These are phyloP conservation scores for Pseudorhombus dupliciocellatus DNA, from an alignment of 2,113 vertebrate species.

Conservation along the genomic window DNA sequence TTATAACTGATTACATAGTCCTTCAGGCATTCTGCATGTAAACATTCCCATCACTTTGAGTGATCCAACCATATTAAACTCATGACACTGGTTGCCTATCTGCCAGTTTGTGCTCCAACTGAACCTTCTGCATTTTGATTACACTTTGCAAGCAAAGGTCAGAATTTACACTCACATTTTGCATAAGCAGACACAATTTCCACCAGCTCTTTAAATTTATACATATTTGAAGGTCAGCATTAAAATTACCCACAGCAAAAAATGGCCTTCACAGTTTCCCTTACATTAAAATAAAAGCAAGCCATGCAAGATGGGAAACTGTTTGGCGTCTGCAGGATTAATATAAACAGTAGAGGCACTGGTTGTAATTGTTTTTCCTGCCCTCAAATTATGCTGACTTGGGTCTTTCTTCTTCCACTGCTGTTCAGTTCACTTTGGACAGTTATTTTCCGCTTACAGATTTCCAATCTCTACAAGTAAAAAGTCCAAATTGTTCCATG, in stretches of 20 bases:
- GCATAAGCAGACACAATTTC: conserved; percentile 67
- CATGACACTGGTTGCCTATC: conserved; percentile 53
- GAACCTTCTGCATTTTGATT: conserved; percentile 63
- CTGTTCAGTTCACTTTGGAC: conserved; percentile 60
- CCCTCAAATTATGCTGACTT: conserved; percentile 75
- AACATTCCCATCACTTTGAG: conserved; percentile 59
- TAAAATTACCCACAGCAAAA: conserved; percentile 70
- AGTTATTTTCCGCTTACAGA: conserved; percentile 45
- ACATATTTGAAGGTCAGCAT: conserved; percentile 76
- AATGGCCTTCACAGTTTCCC: conserved; percentile 71
- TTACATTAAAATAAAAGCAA: conserved; percentile 74
- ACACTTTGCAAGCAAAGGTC: conserved; percentile 65
- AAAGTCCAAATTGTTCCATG: conserved; percentile 41
- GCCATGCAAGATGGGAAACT: conserved; percentile 72
- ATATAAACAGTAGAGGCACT: conserved; percentile 75
- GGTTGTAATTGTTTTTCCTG: conserved; percentile 75
- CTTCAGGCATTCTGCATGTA: conserved; percentile 57
- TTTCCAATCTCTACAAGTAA: conserved; percentile 49
- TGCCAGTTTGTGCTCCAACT: conserved; percentile 34
- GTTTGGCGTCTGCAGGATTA: conserved; percentile 77
- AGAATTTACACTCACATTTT: conserved; percentile 72
- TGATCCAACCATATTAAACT: conserved; percentile 46
- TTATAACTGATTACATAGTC: conserved; percentile 42
- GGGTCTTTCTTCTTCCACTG: conserved; percentile 51
- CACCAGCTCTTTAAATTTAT: conserved; percentile 63